These are phyloP conservation scores for Xiphorhynchus erythropygius DNA, from an alignment of 2,797 vertebrate genomes.

Conservation along the genomic window DNA sequence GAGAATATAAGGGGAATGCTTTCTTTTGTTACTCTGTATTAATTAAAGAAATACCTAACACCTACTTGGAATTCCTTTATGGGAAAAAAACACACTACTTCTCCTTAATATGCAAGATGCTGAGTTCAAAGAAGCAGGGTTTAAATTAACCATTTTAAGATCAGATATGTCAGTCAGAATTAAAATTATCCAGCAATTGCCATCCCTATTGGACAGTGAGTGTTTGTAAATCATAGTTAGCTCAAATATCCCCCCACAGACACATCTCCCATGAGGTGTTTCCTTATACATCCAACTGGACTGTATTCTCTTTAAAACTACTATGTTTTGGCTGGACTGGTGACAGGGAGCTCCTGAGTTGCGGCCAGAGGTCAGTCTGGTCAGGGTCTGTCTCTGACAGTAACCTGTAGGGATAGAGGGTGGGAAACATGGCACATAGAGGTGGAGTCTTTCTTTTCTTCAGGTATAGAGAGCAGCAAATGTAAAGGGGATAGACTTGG, in stretches of 20 bases:
- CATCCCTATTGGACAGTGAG: background rate
- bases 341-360: background rate
- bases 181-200: background rate
- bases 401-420: background rate
- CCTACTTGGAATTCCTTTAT: background rate
- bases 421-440: accelerated
- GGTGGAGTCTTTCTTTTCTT: background rate
- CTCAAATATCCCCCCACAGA: background rate
- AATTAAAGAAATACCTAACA: slow-evolving; percentile 40
- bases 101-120: background rate
- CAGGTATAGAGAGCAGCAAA: background rate
- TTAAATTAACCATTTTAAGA: background rate
- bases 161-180: background rate
- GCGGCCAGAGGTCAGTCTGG: background rate
- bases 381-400: background rate
- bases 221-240: background rate
- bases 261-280: background rate
- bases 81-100: background rate
- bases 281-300: background rate
- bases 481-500: background rate
- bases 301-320: background rate
- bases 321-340: background rate
- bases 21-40: slow-evolving; percentile 29
- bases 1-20: background rate
- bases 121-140: background rate